phyloP scores from a whole-genome alignment of 2,888 invertebrate genomes.

The Ctenicera cuprea region DNA sequence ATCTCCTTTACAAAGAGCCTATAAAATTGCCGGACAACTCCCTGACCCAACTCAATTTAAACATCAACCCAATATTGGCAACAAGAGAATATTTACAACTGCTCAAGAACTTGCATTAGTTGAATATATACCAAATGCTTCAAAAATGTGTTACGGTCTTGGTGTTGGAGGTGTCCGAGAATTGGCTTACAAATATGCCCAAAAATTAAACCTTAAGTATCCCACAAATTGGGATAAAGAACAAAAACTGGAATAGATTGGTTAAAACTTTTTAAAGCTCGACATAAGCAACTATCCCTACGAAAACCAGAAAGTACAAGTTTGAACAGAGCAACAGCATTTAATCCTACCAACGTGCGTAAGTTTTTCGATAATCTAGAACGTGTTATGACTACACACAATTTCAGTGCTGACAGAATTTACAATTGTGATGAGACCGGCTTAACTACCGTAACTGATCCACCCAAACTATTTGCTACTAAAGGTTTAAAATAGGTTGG shows the following conservation, averaged over 20 bases:
- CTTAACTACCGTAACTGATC: neutral
- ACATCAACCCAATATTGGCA: neutral
- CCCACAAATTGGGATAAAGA: neutral
- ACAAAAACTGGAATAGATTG: neutral
- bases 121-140: neutral
- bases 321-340: neutral
- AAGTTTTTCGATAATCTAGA: neutral
- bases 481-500: neutral
- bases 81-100: neutral
- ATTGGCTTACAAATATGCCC: neutral
- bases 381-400: neutral
- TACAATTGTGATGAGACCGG: constrained; percentile 13
- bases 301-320: neutral
- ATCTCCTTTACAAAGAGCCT: neutral
- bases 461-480: no score
- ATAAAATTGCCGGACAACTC: no score
- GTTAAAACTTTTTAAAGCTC: neutral
- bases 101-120: neutral
- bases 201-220: neutral
- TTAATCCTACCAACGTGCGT: neutral
- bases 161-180: neutral
- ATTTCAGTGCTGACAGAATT: neutral
- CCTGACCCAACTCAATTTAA: neutral
- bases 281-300: neutral
- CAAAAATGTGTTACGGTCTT: neutral